Evolutionary conservation across 2,797 vertebrate genomes (phyloP), one percentile per base, ranked within the genome.

Genomic region (Typhlichthys subterraneus): DNA sequence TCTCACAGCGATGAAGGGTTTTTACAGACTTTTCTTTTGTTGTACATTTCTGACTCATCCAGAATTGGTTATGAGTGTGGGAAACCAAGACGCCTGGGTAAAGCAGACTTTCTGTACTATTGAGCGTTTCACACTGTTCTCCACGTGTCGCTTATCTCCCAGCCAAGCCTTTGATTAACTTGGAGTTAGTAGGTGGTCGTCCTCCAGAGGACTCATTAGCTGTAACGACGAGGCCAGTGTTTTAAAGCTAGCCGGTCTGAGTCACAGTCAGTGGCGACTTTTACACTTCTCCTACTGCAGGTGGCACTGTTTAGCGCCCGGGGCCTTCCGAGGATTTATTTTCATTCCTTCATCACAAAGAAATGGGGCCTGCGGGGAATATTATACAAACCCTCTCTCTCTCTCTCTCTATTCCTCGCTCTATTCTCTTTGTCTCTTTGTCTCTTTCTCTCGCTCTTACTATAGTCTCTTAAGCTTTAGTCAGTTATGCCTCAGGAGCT

Each of bases 191-290:
- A 75, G 81, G 81, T 85, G 85, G 73, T 67, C 17, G 45, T 79
- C 67, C 88, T 91, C 88, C 51, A 54, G 81, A 74, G 90, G 77
- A 29, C 87, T 89, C 88, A 90, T 92, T 91, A 90, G 79, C 64
- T 71, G 53, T 76, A 77, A 85, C 77, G 77, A 82, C 79, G 80
- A 85, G 80, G 72, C 79, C 72, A 72, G 72, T 67, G 73, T 77
- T 82, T 80, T 72, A 80, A 76, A 78, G 73, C 76, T 78, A 70
- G 61, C 72, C 62, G 53, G 62, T 69, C 56, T 38, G 33, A 38
- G 33, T 1, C 5, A 38, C 33, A 38, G 33, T 38, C 33, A 38
- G 33, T 38, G 33, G 33, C 33, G 45, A 72, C 73, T 73, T 82
- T 58, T 45, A 31, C 56, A 50, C 62, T 67, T 72, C 64, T 73